phyloP scores from a whole-genome alignment of 2,888 invertebrate species.

The Calliphora vomitoria region DNA sequence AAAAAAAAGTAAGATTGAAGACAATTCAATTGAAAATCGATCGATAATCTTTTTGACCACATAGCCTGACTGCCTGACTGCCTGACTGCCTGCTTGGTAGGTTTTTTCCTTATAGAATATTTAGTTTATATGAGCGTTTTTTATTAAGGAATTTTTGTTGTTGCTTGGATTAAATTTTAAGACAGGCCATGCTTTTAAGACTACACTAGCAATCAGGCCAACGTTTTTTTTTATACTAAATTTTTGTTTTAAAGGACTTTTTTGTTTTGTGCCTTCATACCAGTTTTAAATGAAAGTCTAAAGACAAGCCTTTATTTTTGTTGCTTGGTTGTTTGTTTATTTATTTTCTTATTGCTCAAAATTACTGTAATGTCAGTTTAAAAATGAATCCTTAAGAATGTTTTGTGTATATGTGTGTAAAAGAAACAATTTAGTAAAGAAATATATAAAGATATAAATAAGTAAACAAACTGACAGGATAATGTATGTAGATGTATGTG shows the following conservation, averaged over 20 bases:
- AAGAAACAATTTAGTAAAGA: slow-evolving; percentile 54
- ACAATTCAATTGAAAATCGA: slow-evolving; percentile 78
- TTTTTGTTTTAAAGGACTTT: slow-evolving; percentile 40
- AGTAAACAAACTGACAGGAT: slow-evolving; percentile 70
- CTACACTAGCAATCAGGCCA: slow-evolving; percentile 22
- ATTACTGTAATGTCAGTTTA: slow-evolving; percentile 64
- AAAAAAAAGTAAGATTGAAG: slow-evolving; percentile 74
- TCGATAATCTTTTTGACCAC: slow-evolving; percentile 78
- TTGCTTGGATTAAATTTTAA: slow-evolving; percentile 43
- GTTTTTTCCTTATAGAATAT: slow-evolving; percentile 8
- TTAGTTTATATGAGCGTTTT: slow-evolving; percentile 8
- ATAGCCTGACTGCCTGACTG: slow-evolving; percentile 35
- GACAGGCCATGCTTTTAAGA: slow-evolving; percentile 9
- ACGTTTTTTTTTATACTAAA: slow-evolving; percentile 6
- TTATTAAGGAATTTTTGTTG: slow-evolving; percentile 18
- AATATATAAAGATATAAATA: slow-evolving; percentile 60
- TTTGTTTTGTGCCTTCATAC: slow-evolving; percentile 12
- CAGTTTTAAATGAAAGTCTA: slow-evolving; percentile 40
- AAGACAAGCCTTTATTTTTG: slow-evolving; percentile 63
- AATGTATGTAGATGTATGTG: slow-evolving; percentile 48
- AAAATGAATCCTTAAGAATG: slow-evolving; percentile 76
- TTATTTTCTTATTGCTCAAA: slow-evolving; percentile 49
- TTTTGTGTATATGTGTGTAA: slow-evolving; percentile 9
- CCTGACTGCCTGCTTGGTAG: background rate
- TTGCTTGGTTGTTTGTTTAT: slow-evolving; percentile 32